A percentile compares a stretch with the other conserved stretches of the same genome.
phyloP scores from a whole-genome alignment of 2,888 invertebrate genomes.

The Tanaodytes sp. region DNA sequence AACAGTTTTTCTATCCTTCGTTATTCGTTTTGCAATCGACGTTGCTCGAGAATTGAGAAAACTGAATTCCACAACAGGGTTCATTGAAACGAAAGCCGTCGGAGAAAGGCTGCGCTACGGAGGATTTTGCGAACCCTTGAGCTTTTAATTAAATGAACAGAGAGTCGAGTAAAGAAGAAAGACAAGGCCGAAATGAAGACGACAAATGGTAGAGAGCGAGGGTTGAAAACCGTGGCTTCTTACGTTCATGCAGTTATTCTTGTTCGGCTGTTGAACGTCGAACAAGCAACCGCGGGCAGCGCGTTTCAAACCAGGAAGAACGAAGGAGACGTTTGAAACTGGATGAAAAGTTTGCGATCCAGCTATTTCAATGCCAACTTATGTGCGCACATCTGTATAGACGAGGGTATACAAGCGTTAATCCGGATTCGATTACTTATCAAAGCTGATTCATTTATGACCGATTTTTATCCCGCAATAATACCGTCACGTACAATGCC shows the following conservation, averaged over 20 bases:
- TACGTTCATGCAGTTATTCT: conserved; percentile 35
- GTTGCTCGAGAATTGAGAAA: conserved; percentile 31
- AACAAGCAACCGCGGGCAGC: conserved; percentile 11
- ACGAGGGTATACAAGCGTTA: conserved; percentile 26
- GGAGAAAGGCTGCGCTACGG: conserved; percentile 30
- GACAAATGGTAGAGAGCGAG: conserved; percentile 41
- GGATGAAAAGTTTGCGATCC: conserved; percentile 39
- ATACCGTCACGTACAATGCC: too few relatives aligned
- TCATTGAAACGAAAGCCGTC: conserved; percentile 32
- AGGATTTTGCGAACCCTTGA: conserved; percentile 44
- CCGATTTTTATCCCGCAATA: too few relatives aligned
- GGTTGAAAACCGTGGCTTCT: conserved; percentile 44
- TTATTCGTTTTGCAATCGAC: too few relatives aligned
- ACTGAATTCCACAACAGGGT: conserved; percentile 26
- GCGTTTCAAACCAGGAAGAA: conserved; percentile 26
- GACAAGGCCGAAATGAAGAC: conserved; percentile 40
- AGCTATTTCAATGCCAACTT: conserved; percentile 34
- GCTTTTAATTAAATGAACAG: conserved; percentile 48
- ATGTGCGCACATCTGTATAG: conserved; percentile 31
- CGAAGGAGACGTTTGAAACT: conserved; percentile 27
- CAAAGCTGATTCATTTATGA: conserved; percentile 47
- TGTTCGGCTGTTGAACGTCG: conserved; percentile 22
- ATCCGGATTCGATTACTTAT: conserved; percentile 39
- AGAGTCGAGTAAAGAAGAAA: conserved; percentile 34
- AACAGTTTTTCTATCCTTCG: too few relatives aligned